Conservation (phyloP, 2,888 invertebrate genomes). For the Gryllus longicercus region DNA sequence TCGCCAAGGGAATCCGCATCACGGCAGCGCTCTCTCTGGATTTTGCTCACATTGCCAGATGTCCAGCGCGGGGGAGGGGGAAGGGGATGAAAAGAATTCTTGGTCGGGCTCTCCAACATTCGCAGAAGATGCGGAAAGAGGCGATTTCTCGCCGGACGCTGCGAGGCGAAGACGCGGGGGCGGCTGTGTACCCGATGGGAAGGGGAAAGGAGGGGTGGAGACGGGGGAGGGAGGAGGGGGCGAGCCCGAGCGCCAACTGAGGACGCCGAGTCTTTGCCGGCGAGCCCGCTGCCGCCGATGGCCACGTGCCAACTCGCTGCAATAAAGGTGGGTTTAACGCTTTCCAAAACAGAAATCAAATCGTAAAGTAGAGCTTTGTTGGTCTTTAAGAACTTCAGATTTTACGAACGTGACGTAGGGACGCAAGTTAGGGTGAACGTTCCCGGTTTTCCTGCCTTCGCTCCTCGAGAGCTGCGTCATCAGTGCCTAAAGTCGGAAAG, state of each 20-base stretch:
- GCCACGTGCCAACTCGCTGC: not conserved
- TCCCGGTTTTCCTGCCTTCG: not conserved
- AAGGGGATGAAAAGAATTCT: too few species aligned
- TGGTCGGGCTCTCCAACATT: too few species aligned
- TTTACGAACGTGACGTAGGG: not conserved
- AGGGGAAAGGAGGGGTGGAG: not conserved
- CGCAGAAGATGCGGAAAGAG: too few species aligned
- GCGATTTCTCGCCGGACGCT: too few species aligned
- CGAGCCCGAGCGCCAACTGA: not conserved
- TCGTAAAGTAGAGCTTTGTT: not conserved
- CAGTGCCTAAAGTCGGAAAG: too few species aligned
- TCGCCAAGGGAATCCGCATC: too few species aligned
- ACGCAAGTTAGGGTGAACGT: not conserved
- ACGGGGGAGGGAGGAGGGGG: not conserved
- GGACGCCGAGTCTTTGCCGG: not conserved
- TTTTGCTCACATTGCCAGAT: too few species aligned
- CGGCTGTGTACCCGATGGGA: too few species aligned
- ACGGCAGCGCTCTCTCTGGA: too few species aligned
- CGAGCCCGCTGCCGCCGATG: not conserved
- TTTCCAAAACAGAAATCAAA: conserved; percentile 17
- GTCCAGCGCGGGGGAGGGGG: too few species aligned
- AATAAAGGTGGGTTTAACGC: not conserved
- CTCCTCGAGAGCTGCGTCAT: too few species aligned
- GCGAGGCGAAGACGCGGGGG: too few species aligned
- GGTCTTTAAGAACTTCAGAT: conserved; percentile 17